phyloP scores from a whole-genome alignment of 2,113 vertebrate genomes.

The Varanus salvator region DNA sequence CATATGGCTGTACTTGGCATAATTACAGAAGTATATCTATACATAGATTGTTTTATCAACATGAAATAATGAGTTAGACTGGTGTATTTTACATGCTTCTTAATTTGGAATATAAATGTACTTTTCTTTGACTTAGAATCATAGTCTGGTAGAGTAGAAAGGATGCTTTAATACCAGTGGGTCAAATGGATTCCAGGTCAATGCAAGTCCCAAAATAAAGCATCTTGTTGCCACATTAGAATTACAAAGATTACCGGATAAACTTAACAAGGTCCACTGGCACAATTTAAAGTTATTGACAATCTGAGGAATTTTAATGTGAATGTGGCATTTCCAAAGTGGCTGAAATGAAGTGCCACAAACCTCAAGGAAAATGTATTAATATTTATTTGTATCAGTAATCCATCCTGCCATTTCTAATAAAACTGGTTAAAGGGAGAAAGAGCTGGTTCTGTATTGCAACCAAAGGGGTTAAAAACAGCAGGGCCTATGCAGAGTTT shows the following conservation, averaged over 20 bases:
- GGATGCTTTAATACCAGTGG: too few relatives aligned
- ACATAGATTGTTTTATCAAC: background rate
- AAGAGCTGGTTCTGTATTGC: background rate
- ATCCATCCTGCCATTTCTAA: background rate
- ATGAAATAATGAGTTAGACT: background rate
- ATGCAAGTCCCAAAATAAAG: too few relatives aligned
- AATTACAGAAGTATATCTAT: background rate
- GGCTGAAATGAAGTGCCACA: conserved; percentile 16
- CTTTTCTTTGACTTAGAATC: background rate
- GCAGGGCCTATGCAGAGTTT: background rate
- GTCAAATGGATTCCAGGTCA: too few relatives aligned
- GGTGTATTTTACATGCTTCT: background rate
- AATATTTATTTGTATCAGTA: background rate
- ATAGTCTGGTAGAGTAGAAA: too few relatives aligned
- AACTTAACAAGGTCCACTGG: background rate
- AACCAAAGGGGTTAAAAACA: background rate
- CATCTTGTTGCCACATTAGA: background rate
- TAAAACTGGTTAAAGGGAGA: background rate
- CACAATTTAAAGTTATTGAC: background rate
- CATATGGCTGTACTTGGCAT: background rate
- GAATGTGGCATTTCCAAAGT: background rate
- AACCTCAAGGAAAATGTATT: background rate
- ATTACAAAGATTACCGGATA: background rate
- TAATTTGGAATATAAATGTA: background rate
- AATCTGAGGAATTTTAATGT: background rate